Base-by-base conservation (phyloP, 2,113 vertebrate species). In the Tympanuchus pallidicinctus region DNA sequence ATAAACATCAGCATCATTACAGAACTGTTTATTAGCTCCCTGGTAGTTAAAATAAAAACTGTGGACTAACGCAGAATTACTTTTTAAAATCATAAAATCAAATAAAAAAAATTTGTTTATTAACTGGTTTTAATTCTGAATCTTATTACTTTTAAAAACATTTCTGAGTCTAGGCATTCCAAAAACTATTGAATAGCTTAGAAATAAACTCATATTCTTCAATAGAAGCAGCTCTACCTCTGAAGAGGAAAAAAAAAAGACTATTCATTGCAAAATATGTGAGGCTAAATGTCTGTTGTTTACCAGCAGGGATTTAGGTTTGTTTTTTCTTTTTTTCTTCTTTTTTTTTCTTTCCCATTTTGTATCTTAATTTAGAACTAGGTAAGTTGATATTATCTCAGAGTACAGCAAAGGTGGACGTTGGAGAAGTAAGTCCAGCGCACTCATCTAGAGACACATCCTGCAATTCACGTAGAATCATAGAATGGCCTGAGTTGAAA, bases 1-100 rank as follows among this genome's bases (percentile, higher is more conserved):
- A 94, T 67, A 92, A 96, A 92, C 92, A 71, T 67, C 78, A 95
- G 70, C 50, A 89, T 88, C 70, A 94, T 92, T 98, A 95, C 87
- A 88, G 79, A 95, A 88, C 95, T n/a, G 97, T 91, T 95, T 96
- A 93, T 96, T 93, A 67, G 18, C 67, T 92, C 43, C 13, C 36
- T 78, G 21, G 47, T 36, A 86, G 57, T 91, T 87, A 90, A 90
- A 96, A 94, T 87, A 95, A 97, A 96, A 96, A 38, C 66, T 64
- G 19, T 24, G 43, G 71, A n/a, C 70, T n/a, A 78, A 36, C 94
- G 59, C 25, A 63, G 36, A 52, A 82, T 86, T 73, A 47, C 4
- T 64, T 73, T 95, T 95, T 77, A 78, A 88, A 93, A 80, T 94
- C 14, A 32, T 42, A 70, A 21, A 38, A 38, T 38, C 38, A 38